phyloP scores from a whole-genome alignment of 1,140 invertebrate species.

The Aphidius gifuensis region DNA sequence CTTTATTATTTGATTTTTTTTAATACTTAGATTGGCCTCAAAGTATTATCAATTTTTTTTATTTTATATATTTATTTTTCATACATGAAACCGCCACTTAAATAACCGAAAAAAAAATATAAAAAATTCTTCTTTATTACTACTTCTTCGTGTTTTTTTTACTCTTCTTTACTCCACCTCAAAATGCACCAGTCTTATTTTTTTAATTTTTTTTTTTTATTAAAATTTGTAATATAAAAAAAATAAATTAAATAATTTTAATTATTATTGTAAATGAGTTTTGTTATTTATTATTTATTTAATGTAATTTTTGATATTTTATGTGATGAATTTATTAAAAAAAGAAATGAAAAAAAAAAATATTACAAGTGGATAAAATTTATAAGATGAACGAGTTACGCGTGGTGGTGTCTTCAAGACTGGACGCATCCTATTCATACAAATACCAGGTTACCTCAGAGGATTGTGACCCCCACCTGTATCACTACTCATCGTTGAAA shows the following conservation, averaged over 20 bases:
- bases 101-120: too few relatives aligned
- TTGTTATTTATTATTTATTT: background rate
- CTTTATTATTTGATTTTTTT: constrained; percentile 17
- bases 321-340: background rate
- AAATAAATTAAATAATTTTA: too few relatives aligned
- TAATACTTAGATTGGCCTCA: background rate
- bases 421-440: constrained; percentile 33
- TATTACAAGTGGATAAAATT: background rate
- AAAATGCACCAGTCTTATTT: too few relatives aligned
- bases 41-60: background rate
- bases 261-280: too few relatives aligned
- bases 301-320: background rate
- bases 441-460: constrained; percentile 17
- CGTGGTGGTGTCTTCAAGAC: constrained; percentile 35
- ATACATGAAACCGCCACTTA: too few relatives aligned
- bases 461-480: constrained; percentile 18
- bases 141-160: too few relatives aligned
- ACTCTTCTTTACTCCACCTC: too few relatives aligned
- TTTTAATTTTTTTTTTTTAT: too few relatives aligned
- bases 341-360: constrained; percentile 1
- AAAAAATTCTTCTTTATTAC: too few relatives aligned
- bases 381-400: constrained; percentile 4
- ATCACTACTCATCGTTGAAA: background rate
- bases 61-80: background rate
- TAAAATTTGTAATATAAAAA: too few relatives aligned